A percentile compares a stretch with the other conserved stretches of the same genome.
These are phyloP conservation scores for Melanerpes aurifrons DNA, from an alignment of 2,113 vertebrate species.

Conservation along the genomic window DNA sequence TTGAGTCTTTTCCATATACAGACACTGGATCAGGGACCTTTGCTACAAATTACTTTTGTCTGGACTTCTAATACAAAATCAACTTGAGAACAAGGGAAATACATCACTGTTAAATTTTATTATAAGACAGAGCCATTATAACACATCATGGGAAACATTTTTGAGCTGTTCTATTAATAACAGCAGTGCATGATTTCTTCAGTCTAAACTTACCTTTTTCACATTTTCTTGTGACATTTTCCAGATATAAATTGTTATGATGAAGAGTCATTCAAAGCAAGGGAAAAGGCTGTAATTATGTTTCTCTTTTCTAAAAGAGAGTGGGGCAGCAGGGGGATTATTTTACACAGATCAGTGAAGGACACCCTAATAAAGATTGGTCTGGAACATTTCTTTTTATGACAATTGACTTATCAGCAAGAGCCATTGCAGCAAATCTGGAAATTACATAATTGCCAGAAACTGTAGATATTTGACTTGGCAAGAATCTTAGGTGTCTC, in stretches of 20 bases:
- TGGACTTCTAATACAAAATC: conserved; percentile 78
- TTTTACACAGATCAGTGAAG: conserved; percentile 82
- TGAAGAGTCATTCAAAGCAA: conserved; percentile 79
- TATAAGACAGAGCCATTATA: conserved; percentile 76
- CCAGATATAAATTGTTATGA: conserved; percentile 87
- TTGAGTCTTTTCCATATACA: conserved; percentile 62
- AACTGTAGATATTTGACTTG: conserved; percentile 88
- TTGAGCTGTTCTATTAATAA: conserved; percentile 79
- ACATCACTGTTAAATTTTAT: conserved; percentile 73
- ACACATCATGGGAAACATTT: conserved; percentile 75
- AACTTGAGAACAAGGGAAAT: conserved; percentile 73
- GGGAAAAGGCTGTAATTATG: conserved; percentile 73
- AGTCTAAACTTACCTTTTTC: conserved; percentile 80
- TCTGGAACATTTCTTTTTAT: conserved; percentile 84
- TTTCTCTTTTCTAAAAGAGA: conserved; percentile 48
- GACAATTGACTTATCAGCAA: conserved; percentile 86
- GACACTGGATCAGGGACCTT: conserved; percentile 69
- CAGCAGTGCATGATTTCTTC: conserved; percentile 75
- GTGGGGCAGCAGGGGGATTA: conserved; percentile 58
- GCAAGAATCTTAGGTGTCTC: conserved; percentile 77
- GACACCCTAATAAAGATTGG: conserved; percentile 81
- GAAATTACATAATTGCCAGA: conserved; percentile 89
- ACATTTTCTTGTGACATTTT: conserved; percentile 82
- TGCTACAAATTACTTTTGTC: conserved; percentile 78
- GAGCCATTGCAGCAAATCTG: conserved; percentile 80